A percentile compares a stretch with the other conserved stretches of the same genome.
These are phyloP conservation scores for Melieria omissa DNA, from an alignment of 2,888 invertebrate species.

Conservation along the genomic window DNA sequence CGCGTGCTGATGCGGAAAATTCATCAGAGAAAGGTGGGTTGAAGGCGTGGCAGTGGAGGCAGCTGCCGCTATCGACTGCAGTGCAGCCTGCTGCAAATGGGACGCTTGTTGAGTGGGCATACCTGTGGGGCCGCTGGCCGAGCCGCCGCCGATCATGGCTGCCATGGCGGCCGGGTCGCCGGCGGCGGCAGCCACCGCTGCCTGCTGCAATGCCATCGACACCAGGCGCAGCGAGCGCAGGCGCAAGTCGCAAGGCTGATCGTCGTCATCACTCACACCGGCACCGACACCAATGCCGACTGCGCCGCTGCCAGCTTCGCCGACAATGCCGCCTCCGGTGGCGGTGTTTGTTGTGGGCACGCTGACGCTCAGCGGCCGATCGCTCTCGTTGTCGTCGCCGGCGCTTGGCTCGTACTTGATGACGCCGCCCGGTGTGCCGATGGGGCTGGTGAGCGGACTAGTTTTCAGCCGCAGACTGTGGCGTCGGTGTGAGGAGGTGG, in stretches of 20 bases:
- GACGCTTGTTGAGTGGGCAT: conserved; percentile 40
- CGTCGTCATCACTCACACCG: conserved; percentile 49
- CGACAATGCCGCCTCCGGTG: conserved; percentile 15
- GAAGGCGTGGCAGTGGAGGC: conserved; percentile 61
- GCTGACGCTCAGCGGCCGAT: conserved; percentile 29
- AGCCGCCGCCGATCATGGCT: conserved; percentile 43
- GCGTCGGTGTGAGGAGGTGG: conserved; percentile 40
- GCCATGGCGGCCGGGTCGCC: conserved; percentile 38
- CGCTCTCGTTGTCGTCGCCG: conserved; percentile 49
- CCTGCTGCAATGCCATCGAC: conserved; percentile 54
- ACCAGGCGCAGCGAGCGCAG: conserved; percentile 54
- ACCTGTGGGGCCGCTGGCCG: conserved; percentile 44
- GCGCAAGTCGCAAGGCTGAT: conserved; percentile 65
- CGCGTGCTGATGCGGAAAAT: conserved; percentile 45
- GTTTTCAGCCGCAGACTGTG: conserved; percentile 55
- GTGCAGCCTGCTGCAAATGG: conserved; percentile 45
- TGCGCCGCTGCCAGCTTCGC: conserved; percentile 43
- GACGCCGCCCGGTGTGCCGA: conserved; percentile 42
- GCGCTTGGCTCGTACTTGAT: conserved; percentile 58
- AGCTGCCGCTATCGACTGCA: conserved; percentile 46
- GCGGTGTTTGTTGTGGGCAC: neutral
- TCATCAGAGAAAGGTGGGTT: conserved; percentile 45
- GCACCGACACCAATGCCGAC: conserved; percentile 33
- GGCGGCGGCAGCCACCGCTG: conserved; percentile 41
- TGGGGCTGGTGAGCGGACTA: conserved; percentile 62